These are phyloP conservation scores for Salvelinus namaycush DNA, from an alignment of 2,113 vertebrate genomes.

Conservation along the genomic window DNA sequence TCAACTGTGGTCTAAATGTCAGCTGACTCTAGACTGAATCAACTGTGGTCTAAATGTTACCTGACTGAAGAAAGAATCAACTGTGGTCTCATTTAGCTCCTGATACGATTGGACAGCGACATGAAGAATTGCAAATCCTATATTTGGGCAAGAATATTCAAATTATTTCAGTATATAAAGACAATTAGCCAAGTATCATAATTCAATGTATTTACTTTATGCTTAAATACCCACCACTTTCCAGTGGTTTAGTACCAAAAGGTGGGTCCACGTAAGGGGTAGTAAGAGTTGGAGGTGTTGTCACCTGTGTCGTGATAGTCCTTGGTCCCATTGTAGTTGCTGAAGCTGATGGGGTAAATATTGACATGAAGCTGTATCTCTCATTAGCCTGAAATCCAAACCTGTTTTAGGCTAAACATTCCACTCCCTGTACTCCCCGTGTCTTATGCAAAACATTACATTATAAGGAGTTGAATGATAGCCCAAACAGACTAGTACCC, in stretches of 20 bases:
- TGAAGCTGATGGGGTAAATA: neutral
- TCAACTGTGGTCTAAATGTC: too few relatives aligned
- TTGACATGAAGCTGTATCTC: neutral
- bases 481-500: too few relatives aligned
- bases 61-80: neutral
- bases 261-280: too few relatives aligned
- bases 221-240: neutral
- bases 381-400: neutral
- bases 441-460: neutral
- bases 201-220: too few relatives aligned
- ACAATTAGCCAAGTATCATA: neutral
- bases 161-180: neutral
- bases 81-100: constrained; percentile 22
- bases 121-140: constrained; percentile 1
- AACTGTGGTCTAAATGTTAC: too few relatives aligned
- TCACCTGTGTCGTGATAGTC: neutral
- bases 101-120: neutral
- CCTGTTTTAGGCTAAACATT: too few relatives aligned
- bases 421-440: too few relatives aligned
- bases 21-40: too few relatives aligned
- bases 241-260: too few relatives aligned
- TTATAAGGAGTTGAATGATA: too few relatives aligned
- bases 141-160: neutral
- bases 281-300: neutral
- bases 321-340: neutral